Evolutionary conservation across 2,797 vertebrate species (phyloP).

Genomic region (Myoxocephalus aenaeus): DNA sequence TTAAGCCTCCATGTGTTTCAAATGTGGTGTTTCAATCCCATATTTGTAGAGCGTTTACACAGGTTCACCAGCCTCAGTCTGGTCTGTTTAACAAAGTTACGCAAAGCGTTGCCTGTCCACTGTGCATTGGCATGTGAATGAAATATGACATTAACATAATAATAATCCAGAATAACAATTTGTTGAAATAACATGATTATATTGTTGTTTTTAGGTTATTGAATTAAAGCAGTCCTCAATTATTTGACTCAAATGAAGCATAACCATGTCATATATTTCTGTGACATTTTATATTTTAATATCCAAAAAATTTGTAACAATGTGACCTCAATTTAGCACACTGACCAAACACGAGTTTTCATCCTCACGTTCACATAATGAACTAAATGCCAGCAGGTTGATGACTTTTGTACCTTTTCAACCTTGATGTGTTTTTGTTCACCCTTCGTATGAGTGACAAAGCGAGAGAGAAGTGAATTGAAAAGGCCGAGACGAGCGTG

Average conservation of each 20-base stretch:
- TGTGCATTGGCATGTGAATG: background rate
- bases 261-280: background rate
- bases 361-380: background rate
- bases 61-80: too few relatives aligned
- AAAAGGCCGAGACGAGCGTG: constrained; percentile 9
- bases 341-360: background rate
- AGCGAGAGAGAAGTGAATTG: background rate
- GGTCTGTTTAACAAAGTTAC: too few relatives aligned
- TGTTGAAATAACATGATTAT: background rate
- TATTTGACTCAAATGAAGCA: background rate
- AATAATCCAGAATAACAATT: background rate
- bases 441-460: background rate
- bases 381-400: constrained; percentile 3
- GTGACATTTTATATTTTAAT: background rate
- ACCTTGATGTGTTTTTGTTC: background rate
- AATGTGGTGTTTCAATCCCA: too few relatives aligned
- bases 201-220: background rate
- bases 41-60: too few relatives aligned
- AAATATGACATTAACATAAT: background rate
- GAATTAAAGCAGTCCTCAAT: background rate
- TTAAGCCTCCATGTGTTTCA: background rate
- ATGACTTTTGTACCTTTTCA: background rate
- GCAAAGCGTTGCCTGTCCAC: too few relatives aligned
- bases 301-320: background rate
- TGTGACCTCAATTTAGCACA: background rate